Percentiles rank a stretch among this genome's conserved stretches.
Evolutionary conservation across 2,888 invertebrate genomes (phyloP).

Genomic region (Luffia ferchaultella): DNA sequence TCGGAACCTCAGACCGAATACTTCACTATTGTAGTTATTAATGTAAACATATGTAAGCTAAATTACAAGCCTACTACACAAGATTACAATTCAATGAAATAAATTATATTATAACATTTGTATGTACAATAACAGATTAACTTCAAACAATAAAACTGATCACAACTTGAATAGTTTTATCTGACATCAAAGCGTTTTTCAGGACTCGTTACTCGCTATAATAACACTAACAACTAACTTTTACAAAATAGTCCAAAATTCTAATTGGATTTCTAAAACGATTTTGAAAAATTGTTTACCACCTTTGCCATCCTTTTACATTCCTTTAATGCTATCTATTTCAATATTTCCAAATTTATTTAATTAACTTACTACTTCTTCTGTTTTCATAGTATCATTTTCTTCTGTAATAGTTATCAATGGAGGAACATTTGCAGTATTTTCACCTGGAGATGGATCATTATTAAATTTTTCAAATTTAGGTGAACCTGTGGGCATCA

Average conservation of each 20-base stretch:
- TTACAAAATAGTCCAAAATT: background rate
- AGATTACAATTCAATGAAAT: no score
- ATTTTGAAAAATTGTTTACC: background rate
- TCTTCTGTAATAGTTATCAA: slow-evolving; percentile 61
- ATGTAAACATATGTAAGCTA: no score
- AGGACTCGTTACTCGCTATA: background rate
- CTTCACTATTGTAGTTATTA: no score
- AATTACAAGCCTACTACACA: no score
- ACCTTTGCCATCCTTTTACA: background rate
- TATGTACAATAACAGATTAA: background rate
- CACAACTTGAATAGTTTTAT: background rate
- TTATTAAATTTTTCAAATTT: slow-evolving; percentile 67
- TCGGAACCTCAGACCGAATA: no score
- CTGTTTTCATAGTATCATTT: slow-evolving; percentile 41
- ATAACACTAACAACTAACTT: background rate
- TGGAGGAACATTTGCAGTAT: slow-evolving; percentile 36
- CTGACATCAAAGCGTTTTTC: background rate
- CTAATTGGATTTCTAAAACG: background rate
- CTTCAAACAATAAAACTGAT: background rate
- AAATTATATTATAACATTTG: background rate
- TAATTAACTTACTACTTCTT: slow-evolving; percentile 45
- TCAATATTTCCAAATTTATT: background rate
- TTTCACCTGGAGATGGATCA: slow-evolving; percentile 51
- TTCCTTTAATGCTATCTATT: background rate
- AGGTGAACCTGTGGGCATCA: slow-evolving; percentile 58